Base-by-base conservation (phyloP, 2,888 invertebrate genomes). In the Calliphora vomitoria region DNA sequence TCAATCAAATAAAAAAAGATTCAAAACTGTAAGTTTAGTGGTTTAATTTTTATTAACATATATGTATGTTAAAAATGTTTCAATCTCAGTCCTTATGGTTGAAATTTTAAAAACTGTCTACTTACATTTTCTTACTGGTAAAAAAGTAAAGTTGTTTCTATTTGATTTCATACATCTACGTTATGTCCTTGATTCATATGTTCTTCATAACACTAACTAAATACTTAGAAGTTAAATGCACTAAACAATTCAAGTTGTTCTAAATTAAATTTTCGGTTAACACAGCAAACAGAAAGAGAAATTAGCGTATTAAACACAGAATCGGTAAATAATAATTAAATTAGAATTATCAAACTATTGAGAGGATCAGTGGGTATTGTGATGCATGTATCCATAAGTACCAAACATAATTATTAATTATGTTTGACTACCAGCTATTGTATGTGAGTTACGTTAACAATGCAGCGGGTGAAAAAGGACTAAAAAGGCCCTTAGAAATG, bases 241-340 rank as follows among this genome's bases (percentile, higher is more conserved):
- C 31, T 69, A 11, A 64, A 44, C 18, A 58, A 47, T 47, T 74
- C 58, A 68, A 74, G 58, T 58, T 18, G 44, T 74, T 50, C 11
- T 25, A 58, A 25, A 66, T 47, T 44, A 80, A 75, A 82, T 53
- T 72, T 53, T 55, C 35, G 76, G 62, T 62, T 38, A 58, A 62
- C 62, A 81, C 18, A 50, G 13, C 58, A 82, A 69, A 75, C 41
- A 60, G 35, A 64, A 75, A 62, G 62, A 69, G 69, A 75, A 81
- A 81, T 85, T 71, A 69, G 68, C 53, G 74, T 53, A 62, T 80
- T 69, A 75, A 85, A 62, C 41, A 20, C 50, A 38, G 55, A 74
- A 84, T 64, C 85, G 81, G 78, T 87, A 87, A 85, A 87, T 87
- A 85, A 69, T 85, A 87, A 87, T 85, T 87, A 87, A 79, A 87